These are phyloP conservation scores for Meda fulgida DNA, from an alignment of 2,797 vertebrate genomes.

Conservation along the genomic window DNA sequence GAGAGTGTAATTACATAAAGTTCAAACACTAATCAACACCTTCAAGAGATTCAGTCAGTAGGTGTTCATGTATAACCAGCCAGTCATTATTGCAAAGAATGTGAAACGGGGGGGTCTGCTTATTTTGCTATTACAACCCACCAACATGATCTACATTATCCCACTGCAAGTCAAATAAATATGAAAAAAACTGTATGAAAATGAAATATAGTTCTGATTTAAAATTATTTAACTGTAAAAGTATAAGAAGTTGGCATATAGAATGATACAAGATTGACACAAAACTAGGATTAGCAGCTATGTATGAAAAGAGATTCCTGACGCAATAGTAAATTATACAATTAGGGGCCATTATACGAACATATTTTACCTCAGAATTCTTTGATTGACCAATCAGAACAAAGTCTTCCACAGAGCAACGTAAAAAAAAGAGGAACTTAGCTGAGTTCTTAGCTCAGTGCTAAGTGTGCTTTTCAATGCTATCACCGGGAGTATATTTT, in stretches of 20 bases:
- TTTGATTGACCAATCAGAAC: not conserved
- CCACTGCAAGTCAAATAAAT: not conserved
- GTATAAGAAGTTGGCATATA: not conserved
- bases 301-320: not conserved
- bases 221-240: not conserved
- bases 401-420: not conserved
- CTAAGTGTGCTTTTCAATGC: not conserved
- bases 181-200: not conserved
- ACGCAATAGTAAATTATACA: not conserved
- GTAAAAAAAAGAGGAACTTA: not conserved
- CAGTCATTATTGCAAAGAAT: not conserved
- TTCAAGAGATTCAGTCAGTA: slow-evolving; percentile 26
- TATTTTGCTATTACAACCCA: not conserved
- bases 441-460: not conserved
- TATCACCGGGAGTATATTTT: not conserved
- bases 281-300: not conserved
- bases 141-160: not conserved
- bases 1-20: not conserved
- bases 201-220: not conserved
- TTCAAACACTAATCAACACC: slow-evolving; percentile 30
- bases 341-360: not conserved
- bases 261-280: not conserved
- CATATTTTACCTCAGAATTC: not conserved
- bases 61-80: slow-evolving; percentile 6
- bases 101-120: not conserved